Conservation (phyloP, 64 coral and sea anemone genomes). For the Porites lutea region DNA sequence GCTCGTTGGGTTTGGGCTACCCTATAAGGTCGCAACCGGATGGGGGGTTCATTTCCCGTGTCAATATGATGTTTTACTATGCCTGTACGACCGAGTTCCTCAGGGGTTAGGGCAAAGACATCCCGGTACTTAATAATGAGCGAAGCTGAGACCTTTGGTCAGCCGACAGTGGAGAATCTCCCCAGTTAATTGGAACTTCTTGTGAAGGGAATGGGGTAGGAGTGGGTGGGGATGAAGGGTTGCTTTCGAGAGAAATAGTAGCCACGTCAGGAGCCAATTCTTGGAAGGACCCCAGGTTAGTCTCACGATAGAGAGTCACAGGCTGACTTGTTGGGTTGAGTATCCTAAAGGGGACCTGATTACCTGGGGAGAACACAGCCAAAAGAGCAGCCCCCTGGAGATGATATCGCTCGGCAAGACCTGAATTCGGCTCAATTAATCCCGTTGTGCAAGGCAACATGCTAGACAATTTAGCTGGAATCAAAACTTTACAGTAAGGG, state of each 20-base stretch:
- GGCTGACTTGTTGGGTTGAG: background rate
- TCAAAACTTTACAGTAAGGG: no score
- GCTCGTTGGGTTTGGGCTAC: background rate
- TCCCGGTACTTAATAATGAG: background rate
- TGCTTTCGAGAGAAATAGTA: background rate
- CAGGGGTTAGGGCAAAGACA: background rate
- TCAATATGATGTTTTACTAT: slow-evolving; percentile 54
- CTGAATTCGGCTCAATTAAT: background rate
- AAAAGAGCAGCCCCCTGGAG: slow-evolving; percentile 1
- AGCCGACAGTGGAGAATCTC: background rate
- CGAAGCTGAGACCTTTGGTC: background rate
- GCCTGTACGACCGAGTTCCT: background rate
- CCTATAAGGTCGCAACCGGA: slow-evolving; percentile 17
- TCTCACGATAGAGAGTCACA: background rate
- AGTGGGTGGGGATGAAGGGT: background rate
- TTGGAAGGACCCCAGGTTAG: background rate
- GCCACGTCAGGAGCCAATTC: background rate
- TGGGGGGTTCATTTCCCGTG: slow-evolving; percentile 23
- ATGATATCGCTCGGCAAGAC: background rate
- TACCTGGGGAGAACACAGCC: background rate
- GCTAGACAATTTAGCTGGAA: no score
- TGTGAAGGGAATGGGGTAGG: background rate
- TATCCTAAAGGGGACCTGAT: slow-evolving; percentile 3
- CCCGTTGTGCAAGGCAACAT: background rate
- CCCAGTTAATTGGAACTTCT: background rate